phyloP scores from a whole-genome alignment of 2,113 vertebrate species.

The Heterocephalus glaber region DNA sequence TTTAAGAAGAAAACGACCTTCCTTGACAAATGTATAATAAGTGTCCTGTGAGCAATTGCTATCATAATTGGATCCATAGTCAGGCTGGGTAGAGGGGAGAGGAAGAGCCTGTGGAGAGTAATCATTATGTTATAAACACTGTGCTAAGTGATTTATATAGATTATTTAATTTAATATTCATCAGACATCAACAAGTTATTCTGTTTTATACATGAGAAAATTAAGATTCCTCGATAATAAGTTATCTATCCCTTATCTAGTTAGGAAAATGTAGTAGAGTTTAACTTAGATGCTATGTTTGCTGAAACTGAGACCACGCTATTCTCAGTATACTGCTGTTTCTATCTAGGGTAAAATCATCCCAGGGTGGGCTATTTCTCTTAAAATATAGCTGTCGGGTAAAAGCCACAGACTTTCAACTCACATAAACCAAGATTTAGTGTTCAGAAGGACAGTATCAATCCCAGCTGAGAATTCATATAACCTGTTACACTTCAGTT shows the following conservation, averaged over 20 bases:
- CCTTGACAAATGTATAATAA: background rate
- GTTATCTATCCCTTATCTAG: background rate
- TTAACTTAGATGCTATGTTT: background rate
- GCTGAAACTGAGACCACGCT: background rate
- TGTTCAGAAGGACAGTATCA: background rate
- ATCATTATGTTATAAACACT: background rate
- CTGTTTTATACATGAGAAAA: slow-evolving; percentile 7
- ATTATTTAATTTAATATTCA: slow-evolving; percentile 52
- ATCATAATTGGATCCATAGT: background rate
- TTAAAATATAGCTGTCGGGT: background rate
- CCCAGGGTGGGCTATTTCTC: background rate
- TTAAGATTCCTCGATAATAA: background rate
- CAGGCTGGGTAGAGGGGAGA: background rate
- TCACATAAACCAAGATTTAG: background rate
- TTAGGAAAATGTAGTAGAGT: background rate
- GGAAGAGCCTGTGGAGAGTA: background rate
- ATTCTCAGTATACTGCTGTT: background rate
- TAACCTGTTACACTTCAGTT: background rate
- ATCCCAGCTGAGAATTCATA: background rate
- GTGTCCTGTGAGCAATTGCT: background rate
- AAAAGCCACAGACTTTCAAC: background rate
- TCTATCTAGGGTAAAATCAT: background rate
- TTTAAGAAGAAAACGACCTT: slow-evolving; percentile 25
- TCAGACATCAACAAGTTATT: slow-evolving; percentile 6
- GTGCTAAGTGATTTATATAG: background rate